phyloP scores from a whole-genome alignment of 2,113 vertebrate species.

The Collichthys lucidus region DNA sequence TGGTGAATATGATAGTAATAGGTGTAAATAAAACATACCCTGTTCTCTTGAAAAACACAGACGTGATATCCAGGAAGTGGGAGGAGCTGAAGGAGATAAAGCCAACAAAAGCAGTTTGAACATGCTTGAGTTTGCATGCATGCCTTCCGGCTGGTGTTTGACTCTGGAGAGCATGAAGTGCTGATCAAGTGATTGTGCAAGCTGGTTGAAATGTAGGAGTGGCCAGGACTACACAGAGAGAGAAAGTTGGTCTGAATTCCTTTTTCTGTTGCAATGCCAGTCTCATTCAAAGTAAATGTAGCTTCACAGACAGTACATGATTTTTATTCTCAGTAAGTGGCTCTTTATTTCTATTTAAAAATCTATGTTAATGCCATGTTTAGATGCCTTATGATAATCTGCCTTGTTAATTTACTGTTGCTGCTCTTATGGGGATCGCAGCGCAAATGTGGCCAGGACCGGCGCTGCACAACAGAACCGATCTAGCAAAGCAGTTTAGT shows the following conservation, averaged over 20 bases:
- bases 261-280: slow-evolving; percentile 17
- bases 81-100: slow-evolving; percentile 10
- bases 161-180: slow-evolving; percentile 1
- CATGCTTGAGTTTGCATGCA: slow-evolving; percentile 44
- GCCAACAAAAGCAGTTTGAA: slow-evolving; percentile 3
- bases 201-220: slow-evolving; percentile 8
- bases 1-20: slow-evolving; percentile 21
- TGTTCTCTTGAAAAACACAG: neutral
- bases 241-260: slow-evolving; percentile 1
- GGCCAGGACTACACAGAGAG: neutral
- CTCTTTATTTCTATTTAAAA: neutral
- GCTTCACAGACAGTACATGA: neutral
- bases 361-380: too few species aligned
- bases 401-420: neutral
- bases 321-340: neutral
- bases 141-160: slow-evolving; percentile 25
- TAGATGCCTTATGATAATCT: slow-evolving; percentile 11
- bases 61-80: slow-evolving; percentile 40
- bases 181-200: slow-evolving; percentile 31
- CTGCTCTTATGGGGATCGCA: too few species aligned
- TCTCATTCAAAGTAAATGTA: neutral
- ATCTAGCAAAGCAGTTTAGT: too few species aligned
- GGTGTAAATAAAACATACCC: slow-evolving; percentile 17
- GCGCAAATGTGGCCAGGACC: too few species aligned
- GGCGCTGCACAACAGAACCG: too few species aligned